Conservation (phyloP, 2,797 vertebrate genomes). For the Heliangelus exortis region DNA sequence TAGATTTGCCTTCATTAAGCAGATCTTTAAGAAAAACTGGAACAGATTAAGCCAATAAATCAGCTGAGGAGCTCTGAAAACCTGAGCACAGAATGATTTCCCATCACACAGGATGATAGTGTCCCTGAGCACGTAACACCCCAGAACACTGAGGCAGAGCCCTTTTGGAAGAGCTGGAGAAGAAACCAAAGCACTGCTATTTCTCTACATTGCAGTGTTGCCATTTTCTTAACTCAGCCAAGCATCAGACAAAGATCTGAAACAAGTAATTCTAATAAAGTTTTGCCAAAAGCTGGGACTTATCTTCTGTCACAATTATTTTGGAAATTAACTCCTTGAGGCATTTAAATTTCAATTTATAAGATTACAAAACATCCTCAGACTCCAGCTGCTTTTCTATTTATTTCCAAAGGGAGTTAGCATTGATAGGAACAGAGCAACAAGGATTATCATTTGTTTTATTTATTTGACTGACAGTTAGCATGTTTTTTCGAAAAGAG, state of each 20-base stretch:
- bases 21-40: not conserved
- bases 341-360: constrained; percentile 73
- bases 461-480: constrained; percentile 52
- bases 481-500: not conserved
- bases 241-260: constrained; percentile 49
- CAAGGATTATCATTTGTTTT: constrained; percentile 64
- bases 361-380: constrained; percentile 64
- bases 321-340: constrained; percentile 64
- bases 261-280: constrained; percentile 63
- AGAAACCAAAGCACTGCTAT: not conserved
- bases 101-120: not conserved
- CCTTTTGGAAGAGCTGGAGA: not conserved
- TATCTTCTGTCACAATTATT: constrained; percentile 68
- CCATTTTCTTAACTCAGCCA: constrained; percentile 38
- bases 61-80: not conserved
- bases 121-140: too few relatives aligned
- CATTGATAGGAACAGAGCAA: constrained; percentile 40
- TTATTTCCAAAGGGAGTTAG: constrained; percentile 62
- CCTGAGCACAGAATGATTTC: not conserved
- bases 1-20: not conserved
- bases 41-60: not conserved
- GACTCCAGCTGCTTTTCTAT: constrained; percentile 65
- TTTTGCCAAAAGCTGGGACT: constrained; percentile 63
- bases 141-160: not conserved
- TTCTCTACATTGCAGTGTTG: not conserved